A percentile compares a stretch with the other conserved stretches of the same genome.
Conservation (phyloP, 2,113 vertebrate genomes). For the Helogale parvula region DNA sequence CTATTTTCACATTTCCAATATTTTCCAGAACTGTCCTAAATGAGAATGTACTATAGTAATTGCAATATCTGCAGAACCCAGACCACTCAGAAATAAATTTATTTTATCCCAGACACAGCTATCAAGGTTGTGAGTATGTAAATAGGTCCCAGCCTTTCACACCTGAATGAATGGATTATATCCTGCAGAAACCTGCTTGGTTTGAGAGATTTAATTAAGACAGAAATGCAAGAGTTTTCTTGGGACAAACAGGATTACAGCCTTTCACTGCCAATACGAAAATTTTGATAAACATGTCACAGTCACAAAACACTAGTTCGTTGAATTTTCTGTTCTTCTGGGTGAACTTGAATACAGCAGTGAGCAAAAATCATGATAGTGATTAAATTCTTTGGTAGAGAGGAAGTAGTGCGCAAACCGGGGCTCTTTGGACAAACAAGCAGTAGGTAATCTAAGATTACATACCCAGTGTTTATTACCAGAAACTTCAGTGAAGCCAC, state of each 20-base stretch:
- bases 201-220: conserved; percentile 79
- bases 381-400: neutral
- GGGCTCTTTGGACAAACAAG: neutral
- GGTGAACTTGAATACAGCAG: conserved; percentile 12
- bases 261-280: conserved; percentile 68
- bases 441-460: neutral
- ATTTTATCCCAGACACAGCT: conserved; percentile 73
- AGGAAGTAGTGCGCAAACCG: neutral
- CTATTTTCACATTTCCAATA: conserved; percentile 66
- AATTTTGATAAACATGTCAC: conserved; percentile 64
- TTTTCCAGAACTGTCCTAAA: conserved; percentile 70
- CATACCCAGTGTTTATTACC: neutral
- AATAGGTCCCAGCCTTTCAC: conserved; percentile 75
- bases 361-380: neutral
- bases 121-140: conserved; percentile 73
- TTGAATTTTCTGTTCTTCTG: conserved; percentile 19
- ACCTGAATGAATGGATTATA: conserved; percentile 78
- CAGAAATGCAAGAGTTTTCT: conserved; percentile 71
- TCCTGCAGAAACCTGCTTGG: conserved; percentile 66
- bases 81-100: conserved; percentile 76
- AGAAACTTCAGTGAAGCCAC: neutral
- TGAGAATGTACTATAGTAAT: conserved; percentile 71
- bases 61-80: conserved; percentile 74
- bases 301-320: conserved; percentile 46
- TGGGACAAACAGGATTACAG: conserved; percentile 73